phyloP scores from a whole-genome alignment of 2,113 vertebrate species.

The Scartelaos histophorus region DNA sequence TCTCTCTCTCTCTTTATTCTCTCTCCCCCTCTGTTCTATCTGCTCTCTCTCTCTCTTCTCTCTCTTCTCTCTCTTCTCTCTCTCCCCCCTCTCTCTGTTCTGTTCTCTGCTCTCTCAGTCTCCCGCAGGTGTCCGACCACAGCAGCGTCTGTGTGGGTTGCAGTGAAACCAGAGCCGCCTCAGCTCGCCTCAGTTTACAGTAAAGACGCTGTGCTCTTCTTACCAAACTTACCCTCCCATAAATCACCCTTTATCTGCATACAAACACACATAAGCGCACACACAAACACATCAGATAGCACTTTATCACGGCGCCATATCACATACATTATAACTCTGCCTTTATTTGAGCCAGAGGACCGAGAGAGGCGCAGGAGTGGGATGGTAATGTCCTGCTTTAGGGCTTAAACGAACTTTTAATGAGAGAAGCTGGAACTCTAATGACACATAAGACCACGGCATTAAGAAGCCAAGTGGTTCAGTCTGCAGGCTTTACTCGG shows the following conservation, averaged over 20 bases:
- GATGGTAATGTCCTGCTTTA: slow-evolving; percentile 10
- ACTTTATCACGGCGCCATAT: background rate
- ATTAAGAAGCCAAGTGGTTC: background rate
- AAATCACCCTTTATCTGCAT: background rate
- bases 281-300: no score
- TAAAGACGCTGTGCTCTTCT: slow-evolving; percentile 17
- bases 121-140: slow-evolving; percentile 61
- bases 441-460: background rate
- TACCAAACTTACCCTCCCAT: background rate
- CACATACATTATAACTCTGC: slow-evolving; percentile 16
- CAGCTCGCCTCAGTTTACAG: slow-evolving; percentile 13
- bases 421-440: background rate
- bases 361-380: background rate
- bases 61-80: slow-evolving; percentile 39
- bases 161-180: slow-evolving; percentile 29
- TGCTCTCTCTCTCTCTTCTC: background rate
- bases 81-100: slow-evolving; percentile 42
- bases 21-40: slow-evolving; percentile 34
- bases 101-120: slow-evolving; percentile 7
- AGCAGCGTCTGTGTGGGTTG: slow-evolving; percentile 57
- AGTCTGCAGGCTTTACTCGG: background rate
- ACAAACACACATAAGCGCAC: background rate
- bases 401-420: background rate
- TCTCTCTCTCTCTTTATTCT: background rate
- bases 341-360: slow-evolving; percentile 22